These are phyloP conservation scores for Drosophila maculinotata DNA, from an alignment of 2,888 invertebrate genomes.

Conservation along the genomic window DNA sequence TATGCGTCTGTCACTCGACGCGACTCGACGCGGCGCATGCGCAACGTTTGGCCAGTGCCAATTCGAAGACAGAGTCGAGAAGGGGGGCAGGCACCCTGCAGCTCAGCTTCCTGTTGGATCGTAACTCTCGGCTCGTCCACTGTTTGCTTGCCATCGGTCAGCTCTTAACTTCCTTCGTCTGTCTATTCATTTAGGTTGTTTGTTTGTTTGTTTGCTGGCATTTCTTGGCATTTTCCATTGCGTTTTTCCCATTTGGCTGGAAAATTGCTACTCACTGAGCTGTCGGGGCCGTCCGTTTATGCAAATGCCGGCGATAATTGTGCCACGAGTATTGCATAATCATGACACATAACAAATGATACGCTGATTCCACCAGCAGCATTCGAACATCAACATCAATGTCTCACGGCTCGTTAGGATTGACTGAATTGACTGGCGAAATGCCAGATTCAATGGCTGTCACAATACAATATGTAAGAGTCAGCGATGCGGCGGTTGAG, in stretches of 20 bases:
- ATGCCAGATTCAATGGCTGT: constrained; percentile 7
- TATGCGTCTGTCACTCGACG: constrained; percentile 50
- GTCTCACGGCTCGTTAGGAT: constrained; percentile 46
- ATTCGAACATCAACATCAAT: constrained; percentile 49
- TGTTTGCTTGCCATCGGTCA: constrained; percentile 33
- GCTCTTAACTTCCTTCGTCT: constrained; percentile 31
- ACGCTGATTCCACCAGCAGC: constrained; percentile 44
- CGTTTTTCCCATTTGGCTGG: constrained; percentile 32
- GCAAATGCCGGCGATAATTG: constrained; percentile 74
- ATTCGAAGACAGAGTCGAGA: constrained; percentile 1
- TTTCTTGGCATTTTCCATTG: constrained; percentile 21
- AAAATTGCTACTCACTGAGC: constrained; percentile 69
- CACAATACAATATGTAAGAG: neutral
- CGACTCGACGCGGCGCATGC: constrained; percentile 71
- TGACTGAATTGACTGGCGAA: constrained; percentile 20
- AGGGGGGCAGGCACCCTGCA: constrained; percentile 21
- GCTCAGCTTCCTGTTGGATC: constrained; percentile 65
- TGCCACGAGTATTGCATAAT: constrained; percentile 76
- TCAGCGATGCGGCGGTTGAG: neutral
- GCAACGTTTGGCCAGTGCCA: constrained; percentile 53
- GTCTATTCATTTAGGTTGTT: constrained; percentile 17
- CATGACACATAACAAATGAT: constrained; percentile 65
- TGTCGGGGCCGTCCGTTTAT: constrained; percentile 52
- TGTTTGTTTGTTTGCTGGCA: constrained; percentile 29
- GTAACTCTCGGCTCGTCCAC: constrained; percentile 23